These are phyloP conservation scores for Lycocerus yunnanus DNA, from an alignment of 2,888 invertebrate species.

Conservation along the genomic window DNA sequence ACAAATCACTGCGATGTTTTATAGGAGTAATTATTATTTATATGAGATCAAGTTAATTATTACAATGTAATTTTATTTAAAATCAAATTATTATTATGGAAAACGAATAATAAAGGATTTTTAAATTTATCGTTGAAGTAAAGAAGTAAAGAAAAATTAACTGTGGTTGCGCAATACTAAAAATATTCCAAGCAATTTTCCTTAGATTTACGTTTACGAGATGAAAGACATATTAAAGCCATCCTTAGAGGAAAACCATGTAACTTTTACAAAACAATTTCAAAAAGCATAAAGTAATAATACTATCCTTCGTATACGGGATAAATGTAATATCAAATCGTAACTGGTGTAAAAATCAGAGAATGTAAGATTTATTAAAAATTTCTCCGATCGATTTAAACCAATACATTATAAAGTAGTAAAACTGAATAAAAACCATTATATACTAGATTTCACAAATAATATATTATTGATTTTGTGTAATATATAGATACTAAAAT, in stretches of 20 bases:
- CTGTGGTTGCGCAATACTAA: conserved; percentile 13
- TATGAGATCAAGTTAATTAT: background rate
- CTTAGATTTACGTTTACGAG: conserved; percentile 21
- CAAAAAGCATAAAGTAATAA: background rate
- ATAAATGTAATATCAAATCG: background rate
- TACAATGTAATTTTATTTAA: background rate
- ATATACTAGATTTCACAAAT: background rate
- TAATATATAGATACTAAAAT: background rate
- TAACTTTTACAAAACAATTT: background rate
- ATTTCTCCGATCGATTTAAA: background rate
- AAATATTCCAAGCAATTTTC: conserved; percentile 15
- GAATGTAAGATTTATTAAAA: background rate
- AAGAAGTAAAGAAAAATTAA: background rate
- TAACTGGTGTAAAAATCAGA: background rate
- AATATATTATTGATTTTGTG: background rate
- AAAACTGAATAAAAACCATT: too few species aligned
- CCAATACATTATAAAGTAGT: too few species aligned
- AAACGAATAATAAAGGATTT: too few species aligned
- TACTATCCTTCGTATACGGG: background rate
- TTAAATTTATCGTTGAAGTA: too few species aligned
- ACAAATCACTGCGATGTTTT: background rate
- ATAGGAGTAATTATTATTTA: background rate
- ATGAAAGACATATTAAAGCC: conserved; percentile 7
- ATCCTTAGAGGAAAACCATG: conserved; percentile 10
- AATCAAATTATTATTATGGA: too few species aligned